Conservation (phyloP, 1,140 invertebrate species). For the Gryllus bimaculatus region DNA sequence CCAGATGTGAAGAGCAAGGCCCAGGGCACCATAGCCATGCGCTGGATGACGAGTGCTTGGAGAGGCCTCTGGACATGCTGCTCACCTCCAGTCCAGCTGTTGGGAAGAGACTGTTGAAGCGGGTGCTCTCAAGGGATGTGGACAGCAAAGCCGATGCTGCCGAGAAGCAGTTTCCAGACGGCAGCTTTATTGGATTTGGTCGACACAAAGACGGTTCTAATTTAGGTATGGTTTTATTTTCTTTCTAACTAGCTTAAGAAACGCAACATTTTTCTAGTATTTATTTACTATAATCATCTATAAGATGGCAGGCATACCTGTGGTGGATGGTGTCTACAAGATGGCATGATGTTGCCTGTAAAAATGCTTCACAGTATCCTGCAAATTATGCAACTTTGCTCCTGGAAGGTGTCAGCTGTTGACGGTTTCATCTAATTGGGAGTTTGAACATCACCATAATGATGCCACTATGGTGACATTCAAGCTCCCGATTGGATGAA, state of each 20-base stretch:
- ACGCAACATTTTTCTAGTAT: too few relatives aligned
- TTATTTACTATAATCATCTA: neutral
- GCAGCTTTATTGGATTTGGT: conserved; percentile 27
- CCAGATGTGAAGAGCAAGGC: neutral
- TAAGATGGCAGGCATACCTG: too few relatives aligned
- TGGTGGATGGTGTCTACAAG: too few relatives aligned
- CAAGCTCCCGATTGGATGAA: too few relatives aligned
- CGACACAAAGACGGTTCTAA: conserved; percentile 29
- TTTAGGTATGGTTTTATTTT: conserved; percentile 24
- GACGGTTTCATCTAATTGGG: too few relatives aligned
- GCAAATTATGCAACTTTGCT: too few relatives aligned
- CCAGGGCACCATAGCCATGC: neutral
- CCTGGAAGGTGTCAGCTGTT: too few relatives aligned
- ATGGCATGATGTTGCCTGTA: too few relatives aligned
- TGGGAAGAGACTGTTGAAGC: conserved; percentile 7
- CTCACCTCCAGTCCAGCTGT: neutral
- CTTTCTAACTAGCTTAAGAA: too few relatives aligned
- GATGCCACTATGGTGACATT: too few relatives aligned
- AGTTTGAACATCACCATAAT: too few relatives aligned
- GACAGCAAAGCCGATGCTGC: neutral
- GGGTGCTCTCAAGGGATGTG: neutral
- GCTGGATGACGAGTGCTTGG: neutral
- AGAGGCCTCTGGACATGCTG: neutral
- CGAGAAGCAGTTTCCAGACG: conserved; percentile 16
- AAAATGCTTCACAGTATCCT: too few relatives aligned